A percentile compares a stretch with the other conserved stretches of the same genome.
Evolutionary conservation across 2,888 invertebrate species (phyloP).

Genomic region (Drosophila austrosaltans): DNA sequence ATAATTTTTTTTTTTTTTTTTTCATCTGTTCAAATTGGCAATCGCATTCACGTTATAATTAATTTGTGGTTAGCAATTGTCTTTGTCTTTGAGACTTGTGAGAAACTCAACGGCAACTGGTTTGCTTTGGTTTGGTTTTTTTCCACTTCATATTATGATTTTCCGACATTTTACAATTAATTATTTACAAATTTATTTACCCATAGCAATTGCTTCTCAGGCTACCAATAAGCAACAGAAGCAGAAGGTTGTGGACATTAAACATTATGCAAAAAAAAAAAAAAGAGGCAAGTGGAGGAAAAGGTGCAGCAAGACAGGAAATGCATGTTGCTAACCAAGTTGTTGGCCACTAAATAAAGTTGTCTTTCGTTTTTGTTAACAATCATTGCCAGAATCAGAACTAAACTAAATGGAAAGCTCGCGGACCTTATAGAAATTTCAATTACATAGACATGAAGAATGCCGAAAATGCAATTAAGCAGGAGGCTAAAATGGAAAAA

Average conservation of each 20-base stretch:
- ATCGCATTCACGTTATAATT: constrained; percentile 40
- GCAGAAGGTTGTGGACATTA: constrained; percentile 11
- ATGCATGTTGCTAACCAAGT: constrained; percentile 5
- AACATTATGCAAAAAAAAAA: not conserved
- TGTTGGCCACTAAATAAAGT: constrained; percentile 54
- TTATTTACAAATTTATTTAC: constrained; percentile 28
- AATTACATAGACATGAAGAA: constrained; percentile 54
- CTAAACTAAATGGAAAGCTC: not conserved
- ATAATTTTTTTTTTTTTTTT: not conserved
- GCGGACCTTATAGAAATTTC: constrained; percentile 42
- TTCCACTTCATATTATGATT: constrained; percentile 14
- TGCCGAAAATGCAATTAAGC: constrained; percentile 72
- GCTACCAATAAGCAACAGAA: constrained; percentile 23
- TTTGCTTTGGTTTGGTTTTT: constrained; percentile 11
- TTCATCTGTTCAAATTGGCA: constrained; percentile 34
- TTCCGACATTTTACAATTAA: constrained; percentile 25
- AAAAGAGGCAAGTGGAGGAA: not conserved
- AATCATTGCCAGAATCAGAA: constrained; percentile 21
- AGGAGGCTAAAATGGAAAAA: constrained; percentile 59
- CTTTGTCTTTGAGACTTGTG: constrained; percentile 14
- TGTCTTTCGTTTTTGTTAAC: constrained; percentile 51
- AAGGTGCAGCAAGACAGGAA: constrained; percentile 24
- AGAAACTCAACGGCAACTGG: constrained; percentile 14
- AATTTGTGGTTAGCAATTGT: constrained; percentile 24
- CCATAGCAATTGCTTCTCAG: constrained; percentile 38